Evolutionary conservation across 2,888 invertebrate genomes (phyloP).

Genomic region (Biston betularia): DNA sequence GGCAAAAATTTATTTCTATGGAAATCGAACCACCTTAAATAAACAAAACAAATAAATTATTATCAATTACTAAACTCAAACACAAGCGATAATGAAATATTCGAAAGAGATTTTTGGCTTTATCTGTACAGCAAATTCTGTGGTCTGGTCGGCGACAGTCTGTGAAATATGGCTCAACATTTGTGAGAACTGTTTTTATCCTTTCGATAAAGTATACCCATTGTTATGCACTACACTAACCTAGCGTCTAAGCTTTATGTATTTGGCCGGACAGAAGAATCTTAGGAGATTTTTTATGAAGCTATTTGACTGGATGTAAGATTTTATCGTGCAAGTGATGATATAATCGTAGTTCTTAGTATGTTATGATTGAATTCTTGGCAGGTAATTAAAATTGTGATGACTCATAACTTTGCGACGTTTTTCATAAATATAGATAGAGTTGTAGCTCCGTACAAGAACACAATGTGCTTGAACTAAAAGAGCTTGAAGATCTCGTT

Average conservation of each 20-base stretch:
- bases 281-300: too few relatives aligned
- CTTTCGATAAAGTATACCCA: conserved; percentile 24
- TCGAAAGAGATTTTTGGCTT: not conserved
- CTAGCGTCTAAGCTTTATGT: not conserved
- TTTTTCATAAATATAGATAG: too few relatives aligned
- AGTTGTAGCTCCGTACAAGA: too few relatives aligned
- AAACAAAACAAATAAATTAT: too few relatives aligned
- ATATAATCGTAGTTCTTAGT: conserved; percentile 14
- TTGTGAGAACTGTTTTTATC: conserved; percentile 34
- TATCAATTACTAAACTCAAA: too few relatives aligned
- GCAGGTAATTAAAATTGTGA: conserved; percentile 11
- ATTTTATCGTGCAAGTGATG: conserved; percentile 27
- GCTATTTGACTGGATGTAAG: not conserved
- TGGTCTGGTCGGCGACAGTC: conserved; percentile 19
- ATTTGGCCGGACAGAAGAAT: not conserved
- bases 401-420: conserved; percentile 1
- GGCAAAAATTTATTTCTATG: too few relatives aligned
- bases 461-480: too few relatives aligned
- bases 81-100: too few relatives aligned
- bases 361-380: conserved; percentile 24
- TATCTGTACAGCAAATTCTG: conserved; percentile 21
- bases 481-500: too few relatives aligned
- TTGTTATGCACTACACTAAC: conserved; percentile 29
- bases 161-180: conserved; percentile 37
- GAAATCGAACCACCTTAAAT: too few relatives aligned